Base-by-base conservation (phyloP, 2,113 vertebrate species). In the Nematolebias whitei region DNA sequence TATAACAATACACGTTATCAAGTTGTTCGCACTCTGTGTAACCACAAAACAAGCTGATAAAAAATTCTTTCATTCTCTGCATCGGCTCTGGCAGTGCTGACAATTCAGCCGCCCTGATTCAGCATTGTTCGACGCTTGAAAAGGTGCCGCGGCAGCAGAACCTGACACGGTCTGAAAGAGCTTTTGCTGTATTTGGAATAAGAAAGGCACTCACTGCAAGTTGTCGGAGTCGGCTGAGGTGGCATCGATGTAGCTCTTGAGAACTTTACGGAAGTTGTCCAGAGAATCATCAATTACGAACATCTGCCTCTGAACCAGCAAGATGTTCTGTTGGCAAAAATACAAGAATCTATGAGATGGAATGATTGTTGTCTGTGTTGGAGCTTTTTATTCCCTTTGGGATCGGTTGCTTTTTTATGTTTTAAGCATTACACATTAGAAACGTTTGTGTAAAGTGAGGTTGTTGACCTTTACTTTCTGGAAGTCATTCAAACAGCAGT, bases 301-400 rank as follows among this genome's bases (percentile, higher is more conserved):
- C 86, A 98, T 92, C 91, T 97, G 95, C 83, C 96, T 94, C 91
- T 99, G 97, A 2, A 95, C 94, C 88, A 98, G 92, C 68, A 99
- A 92, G 87, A 99, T 95, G 87, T 95, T 94, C 96, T 98, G 91
- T 19, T 4, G 24, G 76, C 78, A 84, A 40, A 59, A 19, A 85
- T 53, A 68, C 35, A 32, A 51, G 19, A 43, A 13, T 58, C 24
- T 53, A 47, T 63, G 38, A 18, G 39, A 39, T 45, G 20, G 54
- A 50, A 61, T 40, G 59, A 71, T 16, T 16, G 15, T 18, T 22
- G 1, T 43, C 15, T 61, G 58, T 63, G n/a, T 43, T 23, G 57
- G 43, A 35, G 6, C 0, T 19, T 61, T n/a, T 60, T 38, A 61
- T 29, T 71, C n/a, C 41, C 23, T 50, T 32, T 55, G 60, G 5